phyloP scores from a whole-genome alignment of 30 jellyfish, hydroid and myxozoan species.

The Catostylus mosaicus region DNA sequence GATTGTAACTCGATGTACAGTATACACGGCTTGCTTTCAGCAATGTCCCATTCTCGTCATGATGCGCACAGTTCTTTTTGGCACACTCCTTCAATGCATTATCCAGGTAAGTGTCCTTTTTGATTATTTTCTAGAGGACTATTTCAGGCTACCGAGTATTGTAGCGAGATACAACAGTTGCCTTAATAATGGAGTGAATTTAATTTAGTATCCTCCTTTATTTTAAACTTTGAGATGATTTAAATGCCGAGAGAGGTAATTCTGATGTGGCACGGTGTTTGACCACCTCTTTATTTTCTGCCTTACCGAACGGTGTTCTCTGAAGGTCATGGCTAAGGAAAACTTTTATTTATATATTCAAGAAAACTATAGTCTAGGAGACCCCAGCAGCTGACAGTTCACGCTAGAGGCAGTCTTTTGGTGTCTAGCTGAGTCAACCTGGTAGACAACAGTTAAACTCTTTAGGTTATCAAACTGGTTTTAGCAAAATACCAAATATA shows the following conservation, averaged over 20 bases:
- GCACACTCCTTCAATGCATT: conserved; percentile 75
- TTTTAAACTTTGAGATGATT: too few relatives aligned
- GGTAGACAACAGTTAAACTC: not conserved
- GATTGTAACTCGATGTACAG: conserved; percentile 78
- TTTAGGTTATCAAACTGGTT: not conserved
- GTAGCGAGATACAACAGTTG: too few relatives aligned
- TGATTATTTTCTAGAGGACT: too few relatives aligned
- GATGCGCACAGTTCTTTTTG: conserved; percentile 77
- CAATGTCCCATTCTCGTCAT: conserved; percentile 84
- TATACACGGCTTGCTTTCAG: conserved; percentile 82
- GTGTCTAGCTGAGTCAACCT: not conserved
- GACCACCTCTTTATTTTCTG: too few relatives aligned
- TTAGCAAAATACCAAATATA: not conserved
- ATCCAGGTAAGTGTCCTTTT: conserved; percentile 73
- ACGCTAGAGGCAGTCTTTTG: conserved; percentile 4
- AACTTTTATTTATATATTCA: not conserved
- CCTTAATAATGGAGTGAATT: too few relatives aligned
- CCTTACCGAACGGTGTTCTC: too few relatives aligned
- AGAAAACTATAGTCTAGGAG: not conserved
- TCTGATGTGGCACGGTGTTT: too few relatives aligned
- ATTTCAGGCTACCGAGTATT: too few relatives aligned
- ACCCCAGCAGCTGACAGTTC: conserved; percentile 12
- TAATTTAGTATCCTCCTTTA: too few relatives aligned
- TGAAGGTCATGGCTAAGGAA: too few relatives aligned
- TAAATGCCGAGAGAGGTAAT: too few relatives aligned